Evolutionary conservation across 64 coral and sea anemone species (phyloP).

Genomic region (Porites australiensis): DNA sequence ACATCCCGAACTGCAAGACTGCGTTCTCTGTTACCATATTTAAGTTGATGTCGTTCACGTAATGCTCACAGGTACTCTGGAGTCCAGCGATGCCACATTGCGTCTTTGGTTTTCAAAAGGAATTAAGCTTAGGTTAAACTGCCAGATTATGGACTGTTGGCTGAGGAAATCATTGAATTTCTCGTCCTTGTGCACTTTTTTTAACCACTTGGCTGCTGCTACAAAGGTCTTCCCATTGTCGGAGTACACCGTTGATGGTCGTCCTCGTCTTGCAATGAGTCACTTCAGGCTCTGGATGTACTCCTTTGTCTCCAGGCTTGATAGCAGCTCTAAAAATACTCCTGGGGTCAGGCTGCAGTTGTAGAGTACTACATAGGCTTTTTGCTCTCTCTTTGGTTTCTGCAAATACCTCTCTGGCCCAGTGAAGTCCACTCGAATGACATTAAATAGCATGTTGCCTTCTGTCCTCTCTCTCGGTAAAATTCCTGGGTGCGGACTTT

Average conservation of each 20-base stretch:
- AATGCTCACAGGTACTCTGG: not conserved
- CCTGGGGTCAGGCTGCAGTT: not conserved
- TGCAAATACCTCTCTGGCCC: not conserved
- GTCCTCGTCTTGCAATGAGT: not conserved
- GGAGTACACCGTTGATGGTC: not conserved
- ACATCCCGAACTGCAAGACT: not conserved
- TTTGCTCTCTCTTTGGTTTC: not conserved
- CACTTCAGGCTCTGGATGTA: not conserved
- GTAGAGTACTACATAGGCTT: not conserved
- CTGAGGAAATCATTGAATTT: not conserved
- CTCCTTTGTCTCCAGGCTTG: not conserved
- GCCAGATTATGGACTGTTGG: not conserved
- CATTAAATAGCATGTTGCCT: not conserved
- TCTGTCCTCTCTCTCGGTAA: not conserved
- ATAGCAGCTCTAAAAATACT: not conserved
- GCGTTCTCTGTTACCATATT: not conserved
- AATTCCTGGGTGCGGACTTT: not conserved
- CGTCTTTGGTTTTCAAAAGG: not conserved
- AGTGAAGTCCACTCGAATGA: not conserved
- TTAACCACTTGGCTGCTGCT: not conserved
- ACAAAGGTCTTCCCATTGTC: not conserved
- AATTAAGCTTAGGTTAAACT: not conserved
- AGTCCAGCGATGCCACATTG: not conserved
- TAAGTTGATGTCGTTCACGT: not conserved
- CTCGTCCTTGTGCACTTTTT: not conserved